Evolutionary conservation across 2,797 vertebrate genomes (phyloP), one percentile per base, ranked within the genome.

Genomic region (Paguma larvata): DNA sequence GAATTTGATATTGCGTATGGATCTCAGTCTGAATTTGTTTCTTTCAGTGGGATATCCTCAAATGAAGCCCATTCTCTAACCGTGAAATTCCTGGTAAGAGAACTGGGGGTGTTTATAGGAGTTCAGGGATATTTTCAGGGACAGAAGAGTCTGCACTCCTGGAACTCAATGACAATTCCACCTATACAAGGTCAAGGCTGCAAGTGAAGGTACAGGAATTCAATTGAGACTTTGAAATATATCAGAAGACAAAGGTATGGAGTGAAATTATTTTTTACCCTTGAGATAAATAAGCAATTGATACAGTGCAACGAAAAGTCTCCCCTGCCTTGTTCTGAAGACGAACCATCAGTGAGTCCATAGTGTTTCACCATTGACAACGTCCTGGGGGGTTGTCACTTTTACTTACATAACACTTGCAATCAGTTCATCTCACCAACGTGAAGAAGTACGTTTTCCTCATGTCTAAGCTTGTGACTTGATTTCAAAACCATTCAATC

Each of bases 391-490:
- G 95, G 38, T 38, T 19, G 25, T 80, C 63, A 97, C 97, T 98
- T 98, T 97, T 96, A 97, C 97, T 98, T 97, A 94, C 84, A 93
- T 48, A 95, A 97, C 93, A 97, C 70, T 82, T 83, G 63, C 89
- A 87, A 89, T 10, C 56, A 79, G 92, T 82, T 89, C 21, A 94
- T 95, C 98, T 88, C 53, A 94, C 96, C 97, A 98, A 34, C 56
- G 73, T 0, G 83, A 67, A 87, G 0, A 85, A 46, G 65, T 34
- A 25, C 18, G 23, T 73, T 84, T 96, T 65, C 2, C 15, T 97
- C 98, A 12, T 98, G 98, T 92, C 98, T 6, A 2, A 96, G 95
- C 98, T 70, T 98, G 98, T 90, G 93, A 41, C 91, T 97, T 97
- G 6, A 97, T 97, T 97, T 98, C 93, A 95, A 97, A 97, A 91